A percentile compares a stretch with the other conserved stretches of the same genome.
These are phyloP conservation scores for Drosophila anomalata DNA, from an alignment of 2,888 invertebrate species.

Conservation along the genomic window DNA sequence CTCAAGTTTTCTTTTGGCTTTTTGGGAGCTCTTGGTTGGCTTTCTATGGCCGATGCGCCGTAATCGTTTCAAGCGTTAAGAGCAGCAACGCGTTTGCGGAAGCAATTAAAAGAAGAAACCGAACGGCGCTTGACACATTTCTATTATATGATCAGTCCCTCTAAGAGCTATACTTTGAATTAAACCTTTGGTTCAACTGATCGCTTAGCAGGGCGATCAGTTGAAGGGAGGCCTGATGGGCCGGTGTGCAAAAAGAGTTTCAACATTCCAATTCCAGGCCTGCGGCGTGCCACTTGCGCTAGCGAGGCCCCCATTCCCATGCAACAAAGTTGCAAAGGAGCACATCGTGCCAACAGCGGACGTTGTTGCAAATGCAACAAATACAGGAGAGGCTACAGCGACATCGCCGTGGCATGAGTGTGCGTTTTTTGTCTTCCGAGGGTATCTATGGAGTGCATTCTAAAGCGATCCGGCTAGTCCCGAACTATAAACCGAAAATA, in stretches of 20 bases:
- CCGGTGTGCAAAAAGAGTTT: constrained; percentile 36
- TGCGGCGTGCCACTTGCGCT: background rate
- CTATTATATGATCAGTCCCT: background rate
- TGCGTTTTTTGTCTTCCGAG: constrained; percentile 36
- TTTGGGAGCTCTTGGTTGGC: constrained; percentile 63
- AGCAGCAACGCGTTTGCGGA: constrained; percentile 53
- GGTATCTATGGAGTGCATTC: constrained; percentile 2
- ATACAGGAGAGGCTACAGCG: constrained; percentile 32
- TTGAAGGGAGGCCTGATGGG: constrained; percentile 30
- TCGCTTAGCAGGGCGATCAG: constrained; percentile 39
- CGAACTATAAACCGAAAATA: too few relatives aligned
- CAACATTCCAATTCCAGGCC: constrained; percentile 35
- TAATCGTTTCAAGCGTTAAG: constrained; percentile 67
- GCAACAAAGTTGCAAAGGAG: constrained; percentile 69
- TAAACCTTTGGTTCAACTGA: constrained; percentile 19
- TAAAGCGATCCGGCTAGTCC: background rate
- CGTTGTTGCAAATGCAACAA: constrained; percentile 18
- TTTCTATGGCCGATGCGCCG: constrained; percentile 65
- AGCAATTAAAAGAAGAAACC: constrained; percentile 60
- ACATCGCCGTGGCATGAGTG: constrained; percentile 46
- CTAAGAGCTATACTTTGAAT: background rate
- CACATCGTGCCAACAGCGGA: constrained; percentile 60
- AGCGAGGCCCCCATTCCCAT: constrained; percentile 51
- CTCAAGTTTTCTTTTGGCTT: constrained; percentile 26
- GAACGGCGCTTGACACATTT: background rate